phyloP scores from a whole-genome alignment of 2,113 vertebrate genomes.

The Coryphaenoides rupestris region DNA sequence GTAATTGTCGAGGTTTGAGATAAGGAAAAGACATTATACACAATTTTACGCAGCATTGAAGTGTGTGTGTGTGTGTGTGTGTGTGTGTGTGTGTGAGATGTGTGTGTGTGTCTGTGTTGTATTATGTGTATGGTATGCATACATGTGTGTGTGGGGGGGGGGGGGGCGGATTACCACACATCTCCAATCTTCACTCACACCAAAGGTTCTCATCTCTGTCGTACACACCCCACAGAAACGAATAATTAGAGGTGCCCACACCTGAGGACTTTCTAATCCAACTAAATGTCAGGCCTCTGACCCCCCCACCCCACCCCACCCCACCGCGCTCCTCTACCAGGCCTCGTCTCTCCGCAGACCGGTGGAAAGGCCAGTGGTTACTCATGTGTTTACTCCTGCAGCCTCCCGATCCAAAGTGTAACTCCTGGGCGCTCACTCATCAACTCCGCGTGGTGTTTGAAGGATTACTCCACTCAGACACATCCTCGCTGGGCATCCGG shows the following conservation, averaged over 20 bases:
- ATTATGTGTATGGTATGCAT: too few relatives aligned
- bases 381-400: slow-evolving; percentile 72
- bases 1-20: too few relatives aligned
- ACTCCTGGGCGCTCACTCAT: slow-evolving; percentile 71
- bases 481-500: slow-evolving; percentile 72
- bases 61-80: too few relatives aligned
- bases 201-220: too few relatives aligned
- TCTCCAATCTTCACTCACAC: too few relatives aligned
- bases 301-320: slow-evolving; percentile 46
- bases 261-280: slow-evolving; percentile 67
- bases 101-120: too few relatives aligned
- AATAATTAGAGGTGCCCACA: slow-evolving; percentile 59
- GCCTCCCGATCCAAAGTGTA: slow-evolving; percentile 62
- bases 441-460: slow-evolving; percentile 72
- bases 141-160: too few relatives aligned
- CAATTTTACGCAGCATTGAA: too few relatives aligned
- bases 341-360: slow-evolving; percentile 58
- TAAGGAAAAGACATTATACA: too few relatives aligned
- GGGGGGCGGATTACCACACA: too few relatives aligned
- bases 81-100: too few relatives aligned
- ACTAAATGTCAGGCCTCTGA: slow-evolving; percentile 65
- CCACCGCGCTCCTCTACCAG: slow-evolving; percentile 41
- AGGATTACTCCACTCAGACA: slow-evolving; percentile 72
- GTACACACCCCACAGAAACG: slow-evolving; percentile 25
- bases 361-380: slow-evolving; percentile 71